A percentile compares a stretch with the other conserved stretches of the same genome.
phyloP scores from a whole-genome alignment of 2,888 invertebrate species.

The Hydropsyche betteni region DNA sequence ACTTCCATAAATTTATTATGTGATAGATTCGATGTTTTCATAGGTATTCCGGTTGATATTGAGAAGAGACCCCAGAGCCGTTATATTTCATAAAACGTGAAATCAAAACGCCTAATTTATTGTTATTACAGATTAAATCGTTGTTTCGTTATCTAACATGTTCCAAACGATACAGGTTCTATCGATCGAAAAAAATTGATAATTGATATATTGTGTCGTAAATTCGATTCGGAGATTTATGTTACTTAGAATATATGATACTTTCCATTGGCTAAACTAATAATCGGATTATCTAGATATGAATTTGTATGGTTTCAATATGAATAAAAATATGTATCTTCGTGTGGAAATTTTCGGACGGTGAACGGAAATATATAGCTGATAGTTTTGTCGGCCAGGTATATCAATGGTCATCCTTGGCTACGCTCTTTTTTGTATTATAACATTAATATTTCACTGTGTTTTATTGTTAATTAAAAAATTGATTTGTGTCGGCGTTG shows the following conservation, averaged over 20 bases:
- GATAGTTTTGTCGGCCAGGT: constrained; percentile 36
- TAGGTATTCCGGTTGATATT: constrained; percentile 44
- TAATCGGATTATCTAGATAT: constrained; percentile 30
- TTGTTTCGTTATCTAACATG: constrained; percentile 19
- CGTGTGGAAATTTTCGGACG: background rate
- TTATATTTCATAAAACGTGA: constrained; percentile 43
- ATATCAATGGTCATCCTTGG: constrained; percentile 35
- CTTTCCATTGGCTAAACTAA: background rate
- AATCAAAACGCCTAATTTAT: constrained; percentile 46
- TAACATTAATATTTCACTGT: constrained; percentile 40
- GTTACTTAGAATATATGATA: background rate
- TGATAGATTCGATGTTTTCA: constrained; percentile 48
- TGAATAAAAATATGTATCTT: too few relatives aligned
- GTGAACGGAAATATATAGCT: constrained; percentile 29
- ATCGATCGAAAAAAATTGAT: background rate
- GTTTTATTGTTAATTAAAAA: constrained; percentile 50
- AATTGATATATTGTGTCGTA: background rate
- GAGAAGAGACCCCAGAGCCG: constrained; percentile 38
- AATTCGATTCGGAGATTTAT: background rate
- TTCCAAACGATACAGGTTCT: background rate
- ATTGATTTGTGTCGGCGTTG: constrained; percentile 50
- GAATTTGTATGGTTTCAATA: background rate
- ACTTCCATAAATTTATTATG: constrained; percentile 45
- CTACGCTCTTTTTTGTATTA: constrained; percentile 40
- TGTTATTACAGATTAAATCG: constrained; percentile 37